A percentile compares a stretch with the other conserved stretches of the same genome.
Evolutionary conservation across 2,797 vertebrate genomes (phyloP).

Genomic region (Tragelaphus eurycerus): DNA sequence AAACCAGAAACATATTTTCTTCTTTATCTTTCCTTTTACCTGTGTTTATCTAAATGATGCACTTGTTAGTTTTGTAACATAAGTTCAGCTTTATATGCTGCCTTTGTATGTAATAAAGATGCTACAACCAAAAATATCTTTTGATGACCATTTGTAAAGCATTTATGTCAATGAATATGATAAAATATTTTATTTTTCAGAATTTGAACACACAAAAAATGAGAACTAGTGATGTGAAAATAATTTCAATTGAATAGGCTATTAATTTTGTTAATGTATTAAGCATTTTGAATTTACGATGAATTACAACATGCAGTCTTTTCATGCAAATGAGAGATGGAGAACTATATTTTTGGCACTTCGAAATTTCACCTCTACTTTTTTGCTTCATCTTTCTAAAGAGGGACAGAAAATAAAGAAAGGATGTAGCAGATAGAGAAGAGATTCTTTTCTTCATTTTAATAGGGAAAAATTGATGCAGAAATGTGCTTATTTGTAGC

Average conservation of each 20-base stretch:
- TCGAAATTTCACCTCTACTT: not conserved
- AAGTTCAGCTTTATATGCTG: not conserved
- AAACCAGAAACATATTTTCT: not conserved
- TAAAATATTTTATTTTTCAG: not conserved
- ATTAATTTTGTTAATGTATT: not conserved
- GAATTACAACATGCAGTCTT: not conserved
- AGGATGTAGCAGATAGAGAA: fast-evolving
- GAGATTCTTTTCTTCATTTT: not conserved
- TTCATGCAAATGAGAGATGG: not conserved
- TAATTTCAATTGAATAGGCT: not conserved
- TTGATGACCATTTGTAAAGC: not conserved
- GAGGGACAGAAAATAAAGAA: not conserved
- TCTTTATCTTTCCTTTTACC: not conserved
- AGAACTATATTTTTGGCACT: not conserved
- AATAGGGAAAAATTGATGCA: not conserved
- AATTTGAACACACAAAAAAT: not conserved
- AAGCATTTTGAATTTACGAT: not conserved
- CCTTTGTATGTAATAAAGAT: not conserved
- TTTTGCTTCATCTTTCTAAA: not conserved
- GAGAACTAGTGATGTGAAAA: not conserved
- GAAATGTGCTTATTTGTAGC: not conserved
- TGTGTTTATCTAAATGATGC: not conserved
- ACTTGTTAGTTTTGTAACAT: not conserved
- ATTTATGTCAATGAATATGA: not conserved
- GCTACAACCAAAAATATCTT: not conserved